Evolutionary conservation across 2,113 vertebrate species (phyloP), one percentile per base, ranked within the genome.

Genomic region (Sylvilagus bachmani): DNA sequence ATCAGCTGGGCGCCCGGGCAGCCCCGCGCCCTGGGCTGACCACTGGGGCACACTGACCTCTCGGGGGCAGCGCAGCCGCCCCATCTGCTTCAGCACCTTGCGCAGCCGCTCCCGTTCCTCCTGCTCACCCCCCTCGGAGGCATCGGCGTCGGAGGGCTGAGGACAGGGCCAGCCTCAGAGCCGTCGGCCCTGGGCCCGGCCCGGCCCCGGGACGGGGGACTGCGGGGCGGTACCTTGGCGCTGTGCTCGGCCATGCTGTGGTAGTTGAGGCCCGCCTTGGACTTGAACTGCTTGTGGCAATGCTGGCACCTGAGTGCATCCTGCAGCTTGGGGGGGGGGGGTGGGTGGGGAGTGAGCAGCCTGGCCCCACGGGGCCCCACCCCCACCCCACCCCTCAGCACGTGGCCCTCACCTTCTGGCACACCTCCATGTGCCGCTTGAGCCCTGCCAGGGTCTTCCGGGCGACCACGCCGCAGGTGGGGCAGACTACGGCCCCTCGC

Each of bases 351-450:
- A 6, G 55, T 19, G 19, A 14, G 14, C 31, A 66, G 21, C 70
- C 51, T 0, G 7, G 25, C 67, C 70, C 25, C 38, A 9, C 0
- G 12, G 31, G 71, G 22, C 10, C 7, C n/a, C 64, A 7, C 27
- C 81, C 24, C 17, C 67, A 51, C 1, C 0, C 11, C 12, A 0
- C 19, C 14, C 10, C 0, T 0, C 22, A 21, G 44, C 27, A 27
- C 19, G 55, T 14, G 55, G 14, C 11, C 25, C 98, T 98, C 97
- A 99, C 99, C 98, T 99, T 99, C 96, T 99, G 99, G 97, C 99
- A 99, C 97, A 99, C 99, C 71, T 99, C 99, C 99, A 99, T 99
- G 98, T 99, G 99, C 96, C 99, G 99, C 98, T 99, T 99, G 83
- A 99, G 99, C 70, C 99, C 99, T 10, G 99, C 98, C 4, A 99